Conservation (phyloP, 1,140 invertebrate species). For the Trachelipus rathkii region DNA sequence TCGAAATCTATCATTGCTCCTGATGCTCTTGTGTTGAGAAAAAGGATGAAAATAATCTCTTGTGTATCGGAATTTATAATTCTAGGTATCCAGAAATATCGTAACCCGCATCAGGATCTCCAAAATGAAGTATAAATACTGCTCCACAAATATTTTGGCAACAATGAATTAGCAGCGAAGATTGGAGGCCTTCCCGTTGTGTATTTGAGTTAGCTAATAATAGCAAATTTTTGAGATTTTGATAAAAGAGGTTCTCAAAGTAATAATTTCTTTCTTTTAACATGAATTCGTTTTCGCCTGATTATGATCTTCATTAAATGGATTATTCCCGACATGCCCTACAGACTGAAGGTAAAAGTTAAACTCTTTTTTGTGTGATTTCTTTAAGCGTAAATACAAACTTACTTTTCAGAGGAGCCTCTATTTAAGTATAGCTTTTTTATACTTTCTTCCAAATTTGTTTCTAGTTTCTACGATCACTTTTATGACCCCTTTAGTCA, state of each 20-base stretch:
- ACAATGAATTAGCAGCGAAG: conserved; percentile 76
- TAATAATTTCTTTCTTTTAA: conserved; percentile 46
- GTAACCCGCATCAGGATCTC: conserved; percentile 49
- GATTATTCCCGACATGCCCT: conserved; percentile 81
- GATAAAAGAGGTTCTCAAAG: no score
- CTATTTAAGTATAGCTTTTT: no score
- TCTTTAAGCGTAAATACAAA: no score
- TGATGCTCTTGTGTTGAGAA: no score
- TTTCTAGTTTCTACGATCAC: no score
- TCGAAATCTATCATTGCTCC: no score
- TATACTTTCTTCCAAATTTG: no score
- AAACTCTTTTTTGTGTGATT: conserved; percentile 33
- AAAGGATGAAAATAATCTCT: no score
- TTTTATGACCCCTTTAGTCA: no score
- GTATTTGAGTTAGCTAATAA: conserved; percentile 86
- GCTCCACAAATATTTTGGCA: conserved; percentile 84
- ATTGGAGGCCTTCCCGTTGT: conserved; percentile 90
- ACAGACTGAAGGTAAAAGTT: conserved; percentile 57
- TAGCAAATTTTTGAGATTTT: no score
- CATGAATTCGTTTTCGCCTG: conserved; percentile 79
- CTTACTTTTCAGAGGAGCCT: no score
- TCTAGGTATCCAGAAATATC: conserved; percentile 76
- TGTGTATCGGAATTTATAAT: conserved; percentile 19
- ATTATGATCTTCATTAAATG: conserved; percentile 77
- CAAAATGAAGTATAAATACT: conserved; percentile 64